Percentiles rank a stretch among this genome's conserved stretches.
These are phyloP conservation scores for Ctenochaetus hawaiiensis DNA, from an alignment of 2,797 vertebrate species.

Conservation along the genomic window DNA sequence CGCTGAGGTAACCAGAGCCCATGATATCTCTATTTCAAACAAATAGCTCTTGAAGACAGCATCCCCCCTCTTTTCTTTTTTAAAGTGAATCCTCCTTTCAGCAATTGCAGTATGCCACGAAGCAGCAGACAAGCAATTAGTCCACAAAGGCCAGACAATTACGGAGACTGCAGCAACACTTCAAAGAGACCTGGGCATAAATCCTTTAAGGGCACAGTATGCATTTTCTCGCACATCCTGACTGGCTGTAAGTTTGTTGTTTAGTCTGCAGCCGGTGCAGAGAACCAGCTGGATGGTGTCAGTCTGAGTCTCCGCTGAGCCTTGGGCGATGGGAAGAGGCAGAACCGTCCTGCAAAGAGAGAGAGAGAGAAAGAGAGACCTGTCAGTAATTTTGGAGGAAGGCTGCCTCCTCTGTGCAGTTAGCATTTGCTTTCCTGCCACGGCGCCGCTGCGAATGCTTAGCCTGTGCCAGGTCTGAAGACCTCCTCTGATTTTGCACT, in stretches of 20 bases:
- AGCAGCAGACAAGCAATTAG: conserved; percentile 79
- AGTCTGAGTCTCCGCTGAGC: conserved; percentile 52
- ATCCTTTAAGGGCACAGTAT: conserved; percentile 69
- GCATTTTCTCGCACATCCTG: conserved; percentile 56
- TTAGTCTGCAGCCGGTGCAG: conserved; percentile 54
- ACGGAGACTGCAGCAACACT: conserved; percentile 71
- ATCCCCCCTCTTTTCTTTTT: conserved; percentile 39
- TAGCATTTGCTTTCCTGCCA: conserved; percentile 49
- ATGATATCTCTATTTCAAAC: conserved; percentile 57
- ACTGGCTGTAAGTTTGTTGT: conserved; percentile 67
- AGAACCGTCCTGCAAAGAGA: conserved; percentile 39
- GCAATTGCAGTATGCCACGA: conserved; percentile 54
- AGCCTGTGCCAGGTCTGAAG: conserved; percentile 30
- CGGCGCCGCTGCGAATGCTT: conserved; percentile 33
- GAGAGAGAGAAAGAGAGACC: conserved; percentile 33
- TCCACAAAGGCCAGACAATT: conserved; percentile 82
- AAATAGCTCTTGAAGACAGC: conserved; percentile 39
- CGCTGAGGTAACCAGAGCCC: conserved; percentile 5
- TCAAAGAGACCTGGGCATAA: conserved; percentile 73
- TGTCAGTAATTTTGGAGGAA: conserved; percentile 54
- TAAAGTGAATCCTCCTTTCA: conserved; percentile 55
- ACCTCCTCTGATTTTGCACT: conserved; percentile 46
- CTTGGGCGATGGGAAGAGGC: conserved; percentile 49
- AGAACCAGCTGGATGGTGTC: conserved; percentile 68
- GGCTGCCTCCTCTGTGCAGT: conserved; percentile 39